These are phyloP conservation scores for Drosophila macrothrix DNA, from an alignment of 2,888 invertebrate genomes.

Conservation along the genomic window DNA sequence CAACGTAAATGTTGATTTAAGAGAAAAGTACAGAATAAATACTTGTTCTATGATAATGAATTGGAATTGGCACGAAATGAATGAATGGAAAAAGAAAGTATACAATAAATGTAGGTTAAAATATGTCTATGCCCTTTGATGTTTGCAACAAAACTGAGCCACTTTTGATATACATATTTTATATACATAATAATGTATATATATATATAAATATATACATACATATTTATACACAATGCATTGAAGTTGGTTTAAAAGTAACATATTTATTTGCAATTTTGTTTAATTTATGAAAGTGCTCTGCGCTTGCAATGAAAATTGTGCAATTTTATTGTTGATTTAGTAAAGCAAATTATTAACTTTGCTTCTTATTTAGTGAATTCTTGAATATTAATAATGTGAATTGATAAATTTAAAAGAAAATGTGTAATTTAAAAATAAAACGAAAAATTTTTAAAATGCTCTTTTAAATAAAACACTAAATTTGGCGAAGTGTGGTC, in stretches of 20 bases:
- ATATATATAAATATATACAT: constrained; percentile 19
- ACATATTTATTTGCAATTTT: constrained; percentile 67
- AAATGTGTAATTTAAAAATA: constrained; percentile 66
- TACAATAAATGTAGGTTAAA: constrained; percentile 65
- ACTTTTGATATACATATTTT: constrained; percentile 70
- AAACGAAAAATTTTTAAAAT: constrained; percentile 50
- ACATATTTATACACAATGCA: constrained; percentile 26
- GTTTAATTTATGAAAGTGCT: constrained; percentile 55
- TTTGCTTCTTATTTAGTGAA: constrained; percentile 75
- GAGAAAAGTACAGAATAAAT: constrained; percentile 56
- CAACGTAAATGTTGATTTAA: constrained; percentile 69
- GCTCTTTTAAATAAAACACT: not conserved
- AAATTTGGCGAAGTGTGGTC: not conserved
- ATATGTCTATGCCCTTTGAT: constrained; percentile 54
- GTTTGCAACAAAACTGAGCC: constrained; percentile 52
- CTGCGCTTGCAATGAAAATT: constrained; percentile 51
- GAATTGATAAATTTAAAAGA: constrained; percentile 62
- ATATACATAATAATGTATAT: constrained; percentile 34
- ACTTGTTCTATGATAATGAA: constrained; percentile 49
- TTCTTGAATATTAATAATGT: constrained; percentile 63
- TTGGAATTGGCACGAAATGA: constrained; percentile 36
- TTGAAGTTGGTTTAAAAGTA: constrained; percentile 45
- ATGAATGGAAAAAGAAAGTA: constrained; percentile 46
- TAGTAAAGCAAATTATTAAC: constrained; percentile 58
- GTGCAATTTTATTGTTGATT: constrained; percentile 68